phyloP scores from a whole-genome alignment of 2,888 invertebrate genomes.

The Aspidiotus destructor region DNA sequence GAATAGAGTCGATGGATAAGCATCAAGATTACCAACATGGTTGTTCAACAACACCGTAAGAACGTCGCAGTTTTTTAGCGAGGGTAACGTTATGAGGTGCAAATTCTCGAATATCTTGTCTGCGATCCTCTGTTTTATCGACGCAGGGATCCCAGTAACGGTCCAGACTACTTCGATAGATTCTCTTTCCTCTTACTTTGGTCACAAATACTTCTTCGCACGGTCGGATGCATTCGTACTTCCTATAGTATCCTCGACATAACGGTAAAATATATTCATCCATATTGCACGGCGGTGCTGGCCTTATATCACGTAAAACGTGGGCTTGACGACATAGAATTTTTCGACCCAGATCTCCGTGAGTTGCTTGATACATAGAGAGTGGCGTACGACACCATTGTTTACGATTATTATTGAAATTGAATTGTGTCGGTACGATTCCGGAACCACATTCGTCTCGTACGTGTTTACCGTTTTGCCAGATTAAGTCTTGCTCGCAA shows the following conservation, averaged over 20 bases:
- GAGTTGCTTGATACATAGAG: slow-evolving; percentile 22
- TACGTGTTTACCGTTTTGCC: slow-evolving; percentile 20
- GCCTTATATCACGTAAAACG: slow-evolving; percentile 11
- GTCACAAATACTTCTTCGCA: slow-evolving; percentile 16
- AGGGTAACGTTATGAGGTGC: slow-evolving; percentile 20
- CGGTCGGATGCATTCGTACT: slow-evolving; percentile 20
- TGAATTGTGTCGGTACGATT: slow-evolving; percentile 19
- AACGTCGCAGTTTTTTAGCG: slow-evolving; percentile 8
- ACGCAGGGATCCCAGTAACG: slow-evolving; percentile 24
- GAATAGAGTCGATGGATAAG: background rate
- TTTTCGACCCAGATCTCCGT: slow-evolving; percentile 23
- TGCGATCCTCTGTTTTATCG: slow-evolving; percentile 10
- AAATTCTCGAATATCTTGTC: slow-evolving; percentile 13
- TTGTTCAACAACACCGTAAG: background rate
- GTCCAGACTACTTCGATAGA: slow-evolving; percentile 15
- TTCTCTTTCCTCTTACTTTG: slow-evolving; percentile 3
- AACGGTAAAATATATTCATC: slow-evolving; percentile 21
- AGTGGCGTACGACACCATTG: slow-evolving; percentile 21
- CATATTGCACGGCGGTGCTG: slow-evolving; percentile 21
- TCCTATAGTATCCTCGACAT: slow-evolving; percentile 16
- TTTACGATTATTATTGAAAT: background rate
- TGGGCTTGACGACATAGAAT: slow-evolving; percentile 15
- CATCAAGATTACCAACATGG: slow-evolving; percentile 17
- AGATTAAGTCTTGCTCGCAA: background rate
- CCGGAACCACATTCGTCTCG: slow-evolving; percentile 24